Evolutionary conservation across 2,888 invertebrate species (phyloP).

Genomic region (Hyalella azteca): DNA sequence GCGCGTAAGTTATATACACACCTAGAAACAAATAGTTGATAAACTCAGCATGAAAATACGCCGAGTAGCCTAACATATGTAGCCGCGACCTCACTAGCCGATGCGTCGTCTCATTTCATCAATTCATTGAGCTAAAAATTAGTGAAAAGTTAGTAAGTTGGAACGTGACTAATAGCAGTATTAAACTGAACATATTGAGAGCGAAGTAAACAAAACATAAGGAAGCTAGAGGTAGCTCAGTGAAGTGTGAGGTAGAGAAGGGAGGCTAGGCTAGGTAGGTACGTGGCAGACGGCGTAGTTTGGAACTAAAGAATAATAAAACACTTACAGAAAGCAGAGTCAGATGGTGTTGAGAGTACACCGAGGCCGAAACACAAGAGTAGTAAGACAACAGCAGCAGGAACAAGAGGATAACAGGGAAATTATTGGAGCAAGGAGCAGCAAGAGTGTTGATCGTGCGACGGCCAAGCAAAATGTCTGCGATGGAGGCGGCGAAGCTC

Average conservation of each 20-base stretch:
- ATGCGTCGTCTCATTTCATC: conserved; percentile 23
- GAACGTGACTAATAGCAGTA: neutral
- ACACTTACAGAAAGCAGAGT: conserved; percentile 37
- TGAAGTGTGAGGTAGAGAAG: conserved; percentile 17
- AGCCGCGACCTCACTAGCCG: conserved; percentile 34
- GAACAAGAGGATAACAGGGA: conserved; percentile 35
- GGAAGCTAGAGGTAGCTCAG: conserved; percentile 29
- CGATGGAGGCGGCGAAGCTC: neutral
- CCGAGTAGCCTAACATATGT: neutral
- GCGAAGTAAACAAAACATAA: conserved; percentile 31
- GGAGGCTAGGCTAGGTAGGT: conserved; percentile 29
- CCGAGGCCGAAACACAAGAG: conserved; percentile 37
- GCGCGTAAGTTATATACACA: neutral
- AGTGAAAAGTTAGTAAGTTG: neutral
- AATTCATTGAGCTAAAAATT: conserved; percentile 3
- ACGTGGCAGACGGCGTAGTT: conserved; percentile 28
- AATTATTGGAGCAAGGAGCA: conserved; percentile 36
- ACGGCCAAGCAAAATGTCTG: conserved; percentile 36
- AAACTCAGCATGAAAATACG: neutral
- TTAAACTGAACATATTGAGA: conserved; percentile 25
- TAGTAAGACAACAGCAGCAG: conserved; percentile 36
- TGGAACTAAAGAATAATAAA: conserved; percentile 37
- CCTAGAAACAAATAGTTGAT: neutral
- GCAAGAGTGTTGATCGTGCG: conserved; percentile 28
- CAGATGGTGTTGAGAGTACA: conserved; percentile 36